Conservation (phyloP, 2,113 vertebrate genomes). For the Carassius carassius region DNA sequence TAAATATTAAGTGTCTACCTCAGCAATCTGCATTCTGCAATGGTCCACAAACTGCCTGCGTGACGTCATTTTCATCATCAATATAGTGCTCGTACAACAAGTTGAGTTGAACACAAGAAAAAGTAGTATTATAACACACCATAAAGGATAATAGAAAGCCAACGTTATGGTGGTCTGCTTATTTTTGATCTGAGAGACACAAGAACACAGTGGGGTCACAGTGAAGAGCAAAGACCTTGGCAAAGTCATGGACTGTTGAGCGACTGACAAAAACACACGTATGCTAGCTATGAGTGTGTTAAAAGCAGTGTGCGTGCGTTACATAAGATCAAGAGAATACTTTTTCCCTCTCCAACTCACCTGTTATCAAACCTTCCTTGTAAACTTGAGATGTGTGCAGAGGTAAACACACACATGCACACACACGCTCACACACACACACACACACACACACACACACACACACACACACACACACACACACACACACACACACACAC, state of each 20-base stretch:
- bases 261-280: slow-evolving; percentile 6
- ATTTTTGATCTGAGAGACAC: neutral
- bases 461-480: neutral
- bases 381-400: neutral
- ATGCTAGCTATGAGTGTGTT: slow-evolving; percentile 23
- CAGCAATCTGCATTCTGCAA: no score
- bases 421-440: neutral
- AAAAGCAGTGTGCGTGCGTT: neutral
- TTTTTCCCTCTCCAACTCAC: neutral
- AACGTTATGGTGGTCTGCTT: neutral
- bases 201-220: neutral
- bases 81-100: no score
- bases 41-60: no score
- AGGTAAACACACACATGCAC: neutral
- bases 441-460: neutral
- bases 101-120: no score
- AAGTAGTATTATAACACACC: neutral
- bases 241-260: neutral
- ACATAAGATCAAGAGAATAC: neutral
- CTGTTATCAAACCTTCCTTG: slow-evolving; percentile 20
- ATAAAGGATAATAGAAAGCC: neutral
- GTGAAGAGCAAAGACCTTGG: neutral
- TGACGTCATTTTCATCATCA: no score
- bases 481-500: neutral
- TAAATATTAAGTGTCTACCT: no score